These are phyloP conservation scores for Crocodylus rhombifer DNA, from an alignment of 2,797 vertebrate genomes.

Conservation along the genomic window DNA sequence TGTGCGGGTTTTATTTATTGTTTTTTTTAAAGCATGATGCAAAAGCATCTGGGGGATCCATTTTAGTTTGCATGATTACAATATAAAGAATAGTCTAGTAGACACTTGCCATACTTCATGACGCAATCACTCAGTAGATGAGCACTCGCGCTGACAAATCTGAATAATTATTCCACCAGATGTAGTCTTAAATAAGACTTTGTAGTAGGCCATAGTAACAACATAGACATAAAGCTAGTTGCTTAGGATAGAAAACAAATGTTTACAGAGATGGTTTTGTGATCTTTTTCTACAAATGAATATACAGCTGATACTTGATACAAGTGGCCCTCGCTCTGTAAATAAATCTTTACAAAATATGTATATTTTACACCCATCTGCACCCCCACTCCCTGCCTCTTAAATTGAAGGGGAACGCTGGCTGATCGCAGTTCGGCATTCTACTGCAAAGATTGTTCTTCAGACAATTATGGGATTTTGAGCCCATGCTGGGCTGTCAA, in stretches of 20 bases:
- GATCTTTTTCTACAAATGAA: too few species aligned
- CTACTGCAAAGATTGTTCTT: not conserved
- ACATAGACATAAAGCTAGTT: accelerated
- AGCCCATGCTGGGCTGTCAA: too few species aligned
- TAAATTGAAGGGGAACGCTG: too few species aligned
- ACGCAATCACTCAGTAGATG: not conserved
- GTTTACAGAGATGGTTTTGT: not conserved
- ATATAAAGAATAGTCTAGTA: not conserved
- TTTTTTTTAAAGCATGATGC: slow-evolving; percentile 7
- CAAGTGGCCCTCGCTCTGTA: not conserved
- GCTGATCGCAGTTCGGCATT: too few species aligned
- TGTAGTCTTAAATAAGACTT: not conserved
- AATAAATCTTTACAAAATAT: not conserved
- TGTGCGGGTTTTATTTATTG: not conserved
- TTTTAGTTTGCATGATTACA: not conserved
- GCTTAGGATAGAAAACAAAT: not conserved
- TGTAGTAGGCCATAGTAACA: accelerated
- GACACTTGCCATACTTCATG: not conserved
- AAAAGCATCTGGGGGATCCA: not conserved
- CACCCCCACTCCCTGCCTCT: too few species aligned
- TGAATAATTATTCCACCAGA: not conserved
- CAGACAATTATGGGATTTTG: not conserved
- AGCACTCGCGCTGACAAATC: not conserved
- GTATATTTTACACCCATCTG: too few species aligned
- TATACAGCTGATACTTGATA: too few species aligned